Base-by-base conservation (phyloP, 2,113 vertebrate genomes). In the Typhlomys cinereus region DNA sequence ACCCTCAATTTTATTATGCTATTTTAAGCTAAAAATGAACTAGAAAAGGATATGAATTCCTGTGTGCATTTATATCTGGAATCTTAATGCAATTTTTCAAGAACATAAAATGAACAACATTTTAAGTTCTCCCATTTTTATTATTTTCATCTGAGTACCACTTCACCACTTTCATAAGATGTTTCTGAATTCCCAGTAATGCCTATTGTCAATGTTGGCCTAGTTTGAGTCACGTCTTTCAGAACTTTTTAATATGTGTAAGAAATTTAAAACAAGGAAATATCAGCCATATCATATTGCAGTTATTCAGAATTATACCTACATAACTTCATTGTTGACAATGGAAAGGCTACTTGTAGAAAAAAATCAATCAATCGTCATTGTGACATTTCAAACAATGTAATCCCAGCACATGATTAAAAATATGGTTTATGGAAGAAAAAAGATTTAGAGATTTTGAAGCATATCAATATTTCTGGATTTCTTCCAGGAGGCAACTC, bases 371-470 rank as follows among this genome's bases (percentile, higher is more conserved):
- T 54, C 11, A 71, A 82, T 85, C 91, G 85, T 94, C 73, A 82
- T 87, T 89, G 39, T 52, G 10, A 70, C 71, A 7, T 91, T 67
- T 92, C 36, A 94, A 85, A 31, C 74, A 57, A 92, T 67, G 81
- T 5, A 57, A 80, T 90, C 10, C 85, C 64, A 93, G 4, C 44
- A 79, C 7, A 44, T 81, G 23, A 81, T 74, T 64, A 59, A 90
- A 91, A 92, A 61, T 64, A 82, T 20, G 13, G 21, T 46, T 79
- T 80, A 57, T 29, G 9, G 27, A 83, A 78, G 36, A 70, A 59
- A 93, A 81, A 59, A 41, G 31, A 92, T 78, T 89, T 93, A 57
- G 61, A 83, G 18, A 80, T 71, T 87, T 91, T 50, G 10, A 84
- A 62, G 2, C 27, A 52, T 54, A 79, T 66, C 36, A 67, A 2